Percentiles rank a stretch among this genome's conserved stretches.
Conservation (phyloP, 2,797 vertebrate genomes). For the Falco berigora region DNA sequence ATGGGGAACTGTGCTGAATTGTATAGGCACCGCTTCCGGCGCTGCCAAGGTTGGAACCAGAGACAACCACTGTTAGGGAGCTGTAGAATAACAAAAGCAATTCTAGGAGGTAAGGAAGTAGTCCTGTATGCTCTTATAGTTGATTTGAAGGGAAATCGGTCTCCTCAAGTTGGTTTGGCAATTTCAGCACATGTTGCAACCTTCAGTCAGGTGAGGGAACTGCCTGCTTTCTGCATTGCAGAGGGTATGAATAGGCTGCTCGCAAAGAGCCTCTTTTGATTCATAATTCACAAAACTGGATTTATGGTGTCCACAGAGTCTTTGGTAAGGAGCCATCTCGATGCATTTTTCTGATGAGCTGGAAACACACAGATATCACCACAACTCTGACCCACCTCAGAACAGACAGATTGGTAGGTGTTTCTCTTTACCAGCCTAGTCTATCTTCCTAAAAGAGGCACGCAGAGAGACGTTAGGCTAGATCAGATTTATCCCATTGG, state of each 20-base stretch:
- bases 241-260: neutral
- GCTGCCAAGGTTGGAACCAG: neutral
- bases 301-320: neutral
- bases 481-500: neutral
- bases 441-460: neutral
- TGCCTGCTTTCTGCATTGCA: neutral
- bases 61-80: neutral
- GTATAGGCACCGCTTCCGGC: accelerated
- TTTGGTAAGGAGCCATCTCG: neutral
- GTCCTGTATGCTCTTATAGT: neutral
- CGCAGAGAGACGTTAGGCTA: neutral
- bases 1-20: accelerated
- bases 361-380: neutral
- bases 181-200: neutral
- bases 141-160: neutral
- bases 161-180: neutral
- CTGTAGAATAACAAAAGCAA: neutral
- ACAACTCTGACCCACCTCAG: neutral
- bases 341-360: neutral
- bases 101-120: neutral
- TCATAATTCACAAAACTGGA: neutral
- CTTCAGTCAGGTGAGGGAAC: neutral
- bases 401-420: neutral
- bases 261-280: neutral
- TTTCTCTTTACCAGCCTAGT: neutral